Evolutionary conservation across 2,113 vertebrate species (phyloP).

Genomic region (Gavialis gangeticus): DNA sequence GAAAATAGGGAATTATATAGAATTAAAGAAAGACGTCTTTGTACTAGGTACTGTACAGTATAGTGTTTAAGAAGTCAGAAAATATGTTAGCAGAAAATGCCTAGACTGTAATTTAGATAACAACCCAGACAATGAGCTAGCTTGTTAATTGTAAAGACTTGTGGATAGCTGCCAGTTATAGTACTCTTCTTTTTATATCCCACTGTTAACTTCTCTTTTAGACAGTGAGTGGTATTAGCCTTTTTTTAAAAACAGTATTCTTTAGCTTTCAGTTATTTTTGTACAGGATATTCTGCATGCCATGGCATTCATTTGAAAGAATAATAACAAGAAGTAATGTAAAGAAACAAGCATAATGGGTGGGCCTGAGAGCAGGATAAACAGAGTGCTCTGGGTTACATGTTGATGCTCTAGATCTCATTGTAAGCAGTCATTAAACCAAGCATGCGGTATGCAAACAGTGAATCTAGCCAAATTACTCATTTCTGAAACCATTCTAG

Average conservation of each 20-base stretch:
- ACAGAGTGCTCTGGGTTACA: neutral
- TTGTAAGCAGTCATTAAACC: neutral
- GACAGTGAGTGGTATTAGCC: constrained; percentile 15
- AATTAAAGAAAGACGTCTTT: constrained; percentile 77
- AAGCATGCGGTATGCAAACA: constrained; percentile 36
- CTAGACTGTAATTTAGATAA: constrained; percentile 77
- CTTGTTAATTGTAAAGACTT: constrained; percentile 70
- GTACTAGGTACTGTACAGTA: constrained; percentile 64
- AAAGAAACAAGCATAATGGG: constrained; percentile 23
- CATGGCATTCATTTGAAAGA: neutral
- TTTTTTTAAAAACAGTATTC: neutral
- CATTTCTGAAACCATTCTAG: constrained; percentile 32
- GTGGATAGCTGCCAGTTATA: constrained; percentile 64
- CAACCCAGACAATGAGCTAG: constrained; percentile 58
- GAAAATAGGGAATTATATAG: constrained; percentile 68
- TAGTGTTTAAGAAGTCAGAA: constrained; percentile 73
- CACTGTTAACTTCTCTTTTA: neutral
- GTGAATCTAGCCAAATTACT: neutral
- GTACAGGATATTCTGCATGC: neutral
- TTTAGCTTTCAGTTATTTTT: neutral
- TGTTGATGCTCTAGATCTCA: neutral
- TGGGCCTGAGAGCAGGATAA: constrained; percentile 55
- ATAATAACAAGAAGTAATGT: neutral
- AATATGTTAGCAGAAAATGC: constrained; percentile 73
- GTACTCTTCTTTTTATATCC: constrained; percentile 59